Evolutionary conservation across 2,888 invertebrate species (phyloP), one percentile per base, ranked within the genome.

Genomic region (Baccha elongata): DNA sequence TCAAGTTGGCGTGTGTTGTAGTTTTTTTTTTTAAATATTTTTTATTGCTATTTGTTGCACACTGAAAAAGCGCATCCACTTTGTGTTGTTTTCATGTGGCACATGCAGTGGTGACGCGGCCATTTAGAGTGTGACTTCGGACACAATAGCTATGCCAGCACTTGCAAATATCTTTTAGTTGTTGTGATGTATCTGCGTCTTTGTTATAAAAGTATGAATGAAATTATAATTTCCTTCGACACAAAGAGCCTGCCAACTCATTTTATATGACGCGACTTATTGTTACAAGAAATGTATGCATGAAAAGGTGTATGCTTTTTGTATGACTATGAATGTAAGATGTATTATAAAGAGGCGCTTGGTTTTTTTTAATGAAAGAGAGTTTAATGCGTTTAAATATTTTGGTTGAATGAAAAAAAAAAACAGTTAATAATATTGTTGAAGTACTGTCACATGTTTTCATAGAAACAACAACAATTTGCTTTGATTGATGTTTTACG

Each of bases 111-210:
- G 53, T 35, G 53, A 53, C 17, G 60, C 17, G 17, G 19, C 60
- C 44, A 44, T 62, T 62, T 44, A 29, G 60, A 62, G 60, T 62
- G 60, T 62, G 44, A 62, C 60, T 62, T 44, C 17, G 60, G 60
- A 62, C 60, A 62, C 19, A 44, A 53, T 6, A 2, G 26, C 5
- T 26, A 11, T 40, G 2, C 13, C 42, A 5, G 42, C n/a, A 15
- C 3, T n/a, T n/a, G n/a, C 32, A 60, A 60, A 17, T 44, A 60
- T 42, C 15, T 40, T 26, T 26, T 21, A 42, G 17, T 26, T 42
- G 55, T 2, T 55, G n/a, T 21, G 7, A 15, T 2, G 29, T 32
- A 32, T 32, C 29, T 32, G 29, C 3, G 29, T 32, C 29, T 32
- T 32, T 32, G 29, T 32, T 32, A 32, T 32, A 8, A 32, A 8